A percentile compares a stretch with the other conserved stretches of the same genome.
Conservation (phyloP, 2,113 vertebrate species). For the Hypanus sabinus region DNA sequence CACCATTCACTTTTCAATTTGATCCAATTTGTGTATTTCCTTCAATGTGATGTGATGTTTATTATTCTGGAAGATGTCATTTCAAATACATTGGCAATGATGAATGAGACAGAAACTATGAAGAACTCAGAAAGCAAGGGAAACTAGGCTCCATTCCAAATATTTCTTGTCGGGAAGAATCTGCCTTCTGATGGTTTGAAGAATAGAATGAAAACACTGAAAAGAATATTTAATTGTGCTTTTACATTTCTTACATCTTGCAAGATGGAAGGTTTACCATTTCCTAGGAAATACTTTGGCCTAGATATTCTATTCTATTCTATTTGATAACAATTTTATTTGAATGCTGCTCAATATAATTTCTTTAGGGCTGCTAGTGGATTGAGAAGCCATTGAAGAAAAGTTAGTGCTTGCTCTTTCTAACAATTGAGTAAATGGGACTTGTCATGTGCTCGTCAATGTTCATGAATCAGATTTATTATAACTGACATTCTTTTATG, state of each 20-base stretch:
- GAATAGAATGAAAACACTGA: not conserved
- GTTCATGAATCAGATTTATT: no score
- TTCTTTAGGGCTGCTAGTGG: no score
- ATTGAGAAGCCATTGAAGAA: no score
- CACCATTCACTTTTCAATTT: not conserved
- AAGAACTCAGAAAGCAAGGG: not conserved
- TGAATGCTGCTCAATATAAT: no score
- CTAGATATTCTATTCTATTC: no score
- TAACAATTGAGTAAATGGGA: no score
- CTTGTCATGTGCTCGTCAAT: no score
- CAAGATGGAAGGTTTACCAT: not conserved
- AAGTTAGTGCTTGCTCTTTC: no score
- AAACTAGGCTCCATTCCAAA: not conserved
- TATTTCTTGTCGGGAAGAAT: not conserved
- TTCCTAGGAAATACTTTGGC: not conserved
- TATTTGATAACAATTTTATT: no score
- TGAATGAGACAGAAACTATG: not conserved
- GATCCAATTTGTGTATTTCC: constrained; percentile 3
- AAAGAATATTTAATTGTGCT: not conserved
- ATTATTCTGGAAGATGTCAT: constrained; percentile 18
- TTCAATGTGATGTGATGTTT: constrained; percentile 6
- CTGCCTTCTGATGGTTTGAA: constrained; percentile 8
- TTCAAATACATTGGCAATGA: not conserved
- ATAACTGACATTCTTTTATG: no score
- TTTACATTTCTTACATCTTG: not conserved